Evolutionary conservation across 2,113 vertebrate species (phyloP).

Genomic region (Hassar affinis): DNA sequence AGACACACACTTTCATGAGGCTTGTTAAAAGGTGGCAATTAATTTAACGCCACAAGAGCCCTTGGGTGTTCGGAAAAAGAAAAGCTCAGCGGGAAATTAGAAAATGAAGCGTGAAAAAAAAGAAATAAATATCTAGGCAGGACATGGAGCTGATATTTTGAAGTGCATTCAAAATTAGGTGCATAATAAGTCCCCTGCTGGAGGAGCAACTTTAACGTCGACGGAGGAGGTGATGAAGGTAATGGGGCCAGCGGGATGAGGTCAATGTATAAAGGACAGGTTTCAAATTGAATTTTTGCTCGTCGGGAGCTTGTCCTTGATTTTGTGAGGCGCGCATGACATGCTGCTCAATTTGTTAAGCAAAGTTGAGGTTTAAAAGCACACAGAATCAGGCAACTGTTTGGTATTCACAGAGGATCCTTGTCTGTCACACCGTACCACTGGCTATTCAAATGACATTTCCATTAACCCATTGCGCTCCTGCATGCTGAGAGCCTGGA

Average conservation of each 20-base stretch:
- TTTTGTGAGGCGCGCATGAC: conserved; percentile 2
- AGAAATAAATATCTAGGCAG: background rate
- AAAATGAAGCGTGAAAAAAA: background rate
- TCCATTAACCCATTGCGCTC: conserved; percentile 3
- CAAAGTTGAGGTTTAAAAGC: conserved; percentile 34
- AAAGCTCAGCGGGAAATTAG: background rate
- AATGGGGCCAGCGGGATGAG: background rate
- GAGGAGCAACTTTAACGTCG: background rate
- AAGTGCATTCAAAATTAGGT: background rate
- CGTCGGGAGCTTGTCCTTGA: conserved; percentile 1
- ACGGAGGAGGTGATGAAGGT: background rate
- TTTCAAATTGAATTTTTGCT: conserved; percentile 32
- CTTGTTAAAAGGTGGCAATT: conserved; percentile 24
- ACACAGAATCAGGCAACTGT: conserved; percentile 24
- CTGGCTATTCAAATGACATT: conserved; percentile 46
- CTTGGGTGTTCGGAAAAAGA: background rate
- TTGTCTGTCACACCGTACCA: conserved; percentile 42
- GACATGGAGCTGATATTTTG: conserved; percentile 5
- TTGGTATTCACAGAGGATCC: conserved; percentile 34
- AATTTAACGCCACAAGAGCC: background rate
- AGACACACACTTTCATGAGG: background rate
- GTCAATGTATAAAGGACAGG: conserved; percentile 16
- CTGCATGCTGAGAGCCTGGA: too few relatives aligned
- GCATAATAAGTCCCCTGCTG: conserved; percentile 19
- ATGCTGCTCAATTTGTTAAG: conserved; percentile 47